Evolutionary conservation across 1,140 invertebrate species (phyloP).

Genomic region (Arion vulgaris): DNA sequence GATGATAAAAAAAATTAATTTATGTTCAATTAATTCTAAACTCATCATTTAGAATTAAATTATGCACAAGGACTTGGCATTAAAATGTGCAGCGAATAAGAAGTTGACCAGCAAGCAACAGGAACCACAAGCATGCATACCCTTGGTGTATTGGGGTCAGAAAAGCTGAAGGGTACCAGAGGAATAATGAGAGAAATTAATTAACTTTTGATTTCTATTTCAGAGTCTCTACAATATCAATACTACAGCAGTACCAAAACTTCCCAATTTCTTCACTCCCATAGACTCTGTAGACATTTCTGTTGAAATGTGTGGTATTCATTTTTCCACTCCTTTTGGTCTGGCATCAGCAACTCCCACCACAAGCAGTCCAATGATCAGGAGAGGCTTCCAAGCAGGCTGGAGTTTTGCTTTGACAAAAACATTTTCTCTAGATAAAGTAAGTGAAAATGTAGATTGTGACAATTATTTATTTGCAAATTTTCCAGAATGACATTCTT

Average conservation of each 20-base stretch:
- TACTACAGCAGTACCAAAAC: conserved; percentile 78
- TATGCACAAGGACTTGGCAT: too few species aligned
- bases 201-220: background rate
- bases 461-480: background rate
- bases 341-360: conserved; percentile 96
- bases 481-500: too few species aligned
- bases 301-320: conserved; percentile 91
- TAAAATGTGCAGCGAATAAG: too few species aligned
- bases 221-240: conserved; percentile 76
- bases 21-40: too few species aligned
- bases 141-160: too few species aligned
- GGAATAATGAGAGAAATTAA: too few species aligned
- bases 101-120: too few species aligned
- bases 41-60: too few species aligned
- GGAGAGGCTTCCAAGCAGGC: conserved; percentile 93
- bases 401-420: conserved; percentile 98
- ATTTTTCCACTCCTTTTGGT: conserved; percentile 97
- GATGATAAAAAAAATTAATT: too few species aligned
- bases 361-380: conserved; percentile 94
- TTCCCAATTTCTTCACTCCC: conserved; percentile 93
- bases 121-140: too few species aligned
- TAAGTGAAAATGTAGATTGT: conserved; percentile 71
- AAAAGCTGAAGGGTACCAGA: too few species aligned
- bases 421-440: conserved; percentile 95
- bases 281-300: conserved; percentile 94